These are phyloP conservation scores for Maniola jurtina DNA, from an alignment of 1,140 invertebrate genomes.

Conservation along the genomic window DNA sequence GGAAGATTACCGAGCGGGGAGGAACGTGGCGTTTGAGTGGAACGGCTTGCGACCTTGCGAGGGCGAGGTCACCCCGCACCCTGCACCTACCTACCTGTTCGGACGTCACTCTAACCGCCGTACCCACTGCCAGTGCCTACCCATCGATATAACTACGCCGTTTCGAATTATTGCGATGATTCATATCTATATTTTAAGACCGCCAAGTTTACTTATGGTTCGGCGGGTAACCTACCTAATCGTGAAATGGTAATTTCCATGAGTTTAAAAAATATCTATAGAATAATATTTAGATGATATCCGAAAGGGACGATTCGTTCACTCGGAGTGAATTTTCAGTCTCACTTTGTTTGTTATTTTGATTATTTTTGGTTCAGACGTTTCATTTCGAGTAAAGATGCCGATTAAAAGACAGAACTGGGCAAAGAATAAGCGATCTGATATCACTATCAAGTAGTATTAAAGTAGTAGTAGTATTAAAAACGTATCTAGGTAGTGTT, in stretches of 20 bases:
- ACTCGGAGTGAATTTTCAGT: no score
- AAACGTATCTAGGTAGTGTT: no score
- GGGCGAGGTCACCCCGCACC: constrained; percentile 61
- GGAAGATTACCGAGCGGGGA: constrained; percentile 54
- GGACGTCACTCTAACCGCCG: constrained; percentile 49
- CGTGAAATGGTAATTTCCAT: neutral
- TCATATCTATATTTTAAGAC: constrained; percentile 22
- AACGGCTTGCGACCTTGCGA: constrained; percentile 67
- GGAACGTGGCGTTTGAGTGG: constrained; percentile 53
- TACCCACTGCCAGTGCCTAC: constrained; percentile 20
- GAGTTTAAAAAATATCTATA: no score
- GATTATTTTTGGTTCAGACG: no score
- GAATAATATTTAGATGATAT: no score
- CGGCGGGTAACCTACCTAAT: neutral
- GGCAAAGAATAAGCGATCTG: no score
- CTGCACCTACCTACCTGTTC: constrained; percentile 52
- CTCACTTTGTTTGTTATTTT: no score
- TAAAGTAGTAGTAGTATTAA: no score
- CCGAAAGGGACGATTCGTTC: no score
- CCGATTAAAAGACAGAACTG: no score
- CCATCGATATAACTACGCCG: constrained; percentile 22
- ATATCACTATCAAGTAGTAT: no score
- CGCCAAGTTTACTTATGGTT: neutral
- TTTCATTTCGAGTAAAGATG: no score
- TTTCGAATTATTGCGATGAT: constrained; percentile 15